Base-by-base conservation (phyloP, 37 sponge, comb jelly and placozoan species). In the Haliclona indistincta region DNA sequence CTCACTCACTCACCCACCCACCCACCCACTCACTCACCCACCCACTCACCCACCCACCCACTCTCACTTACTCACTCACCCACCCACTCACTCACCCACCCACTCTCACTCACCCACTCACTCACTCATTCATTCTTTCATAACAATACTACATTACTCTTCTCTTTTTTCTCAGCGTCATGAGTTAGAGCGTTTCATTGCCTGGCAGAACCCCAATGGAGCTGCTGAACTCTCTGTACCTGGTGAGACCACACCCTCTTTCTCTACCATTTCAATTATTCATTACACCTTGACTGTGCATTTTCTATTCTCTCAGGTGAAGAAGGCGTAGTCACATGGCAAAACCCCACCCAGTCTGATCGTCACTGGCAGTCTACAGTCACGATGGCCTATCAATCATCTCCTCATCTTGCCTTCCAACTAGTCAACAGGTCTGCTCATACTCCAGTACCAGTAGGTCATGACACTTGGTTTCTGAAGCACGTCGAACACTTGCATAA, bases 321-420 rank as follows among this genome's bases (percentile, higher is more conserved):
- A 49, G 89, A 89, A 3, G 49, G 20, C 3, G 74, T 89, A 43
- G n/a, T 15, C 1, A 33, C 25, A 1, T 89, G 89, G 89, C 37
- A 52, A 23, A 83, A 72, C 53, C 89, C 89, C 29, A 82, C 77
- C 11, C 74, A 65, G 56, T 41, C 69, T 54, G 89, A 89, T 34
- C 35, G 80, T 6, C 65, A 79, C 64, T 92, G 93, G 93, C 54
- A 78, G 66, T 51, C 69, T 43, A 81, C 73, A 30, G 79, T 83
- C 35, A 43, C 56, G 33, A 82, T 87, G 77, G 85, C 81, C 43
- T 87, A 56, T 53, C 81, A 84, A 7, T 22, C 79, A 3, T 87
- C 88, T 11, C 85, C 88, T 17, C 77, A 87, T 76, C 85, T 92
- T 23, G 85, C 93, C 43, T 88, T 92, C 65, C 84, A 92, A 61